Conservation (phyloP, 1,140 invertebrate genomes). For the Asobara japonica region DNA sequence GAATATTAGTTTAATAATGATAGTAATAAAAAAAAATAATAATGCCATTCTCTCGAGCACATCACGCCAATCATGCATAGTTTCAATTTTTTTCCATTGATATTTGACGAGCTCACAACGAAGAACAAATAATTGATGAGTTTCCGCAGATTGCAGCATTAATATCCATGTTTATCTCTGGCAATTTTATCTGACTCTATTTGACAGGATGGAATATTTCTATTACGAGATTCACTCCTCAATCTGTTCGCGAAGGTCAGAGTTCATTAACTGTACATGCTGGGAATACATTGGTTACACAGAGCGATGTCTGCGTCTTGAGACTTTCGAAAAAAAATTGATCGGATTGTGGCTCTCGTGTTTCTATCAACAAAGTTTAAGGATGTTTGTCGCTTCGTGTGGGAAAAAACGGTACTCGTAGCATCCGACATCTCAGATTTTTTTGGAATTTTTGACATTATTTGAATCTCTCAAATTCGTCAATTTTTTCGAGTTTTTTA, state of each 20-base stretch:
- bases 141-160: neutral
- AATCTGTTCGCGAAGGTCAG: neutral
- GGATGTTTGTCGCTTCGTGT: no score
- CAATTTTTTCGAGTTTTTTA: no score
- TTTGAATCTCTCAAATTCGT: no score
- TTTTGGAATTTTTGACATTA: no score
- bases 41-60: neutral
- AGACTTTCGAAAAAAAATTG: no score
- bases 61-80: neutral
- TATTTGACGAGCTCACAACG: neutral
- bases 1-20: no score
- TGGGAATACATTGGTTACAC: neutral
- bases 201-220: constrained; percentile 4
- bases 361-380: neutral
- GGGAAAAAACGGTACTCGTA: no score
- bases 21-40: neutral
- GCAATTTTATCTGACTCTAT: neutral
- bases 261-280: constrained; percentile 15
- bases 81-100: neutral
- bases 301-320: neutral
- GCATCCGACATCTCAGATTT: no score
- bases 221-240: neutral
- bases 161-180: constrained; percentile 10
- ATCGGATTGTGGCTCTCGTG: neutral
- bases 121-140: constrained; percentile 6